phyloP scores from a whole-genome alignment of 2,888 invertebrate genomes.

The Andrena bucephala region DNA sequence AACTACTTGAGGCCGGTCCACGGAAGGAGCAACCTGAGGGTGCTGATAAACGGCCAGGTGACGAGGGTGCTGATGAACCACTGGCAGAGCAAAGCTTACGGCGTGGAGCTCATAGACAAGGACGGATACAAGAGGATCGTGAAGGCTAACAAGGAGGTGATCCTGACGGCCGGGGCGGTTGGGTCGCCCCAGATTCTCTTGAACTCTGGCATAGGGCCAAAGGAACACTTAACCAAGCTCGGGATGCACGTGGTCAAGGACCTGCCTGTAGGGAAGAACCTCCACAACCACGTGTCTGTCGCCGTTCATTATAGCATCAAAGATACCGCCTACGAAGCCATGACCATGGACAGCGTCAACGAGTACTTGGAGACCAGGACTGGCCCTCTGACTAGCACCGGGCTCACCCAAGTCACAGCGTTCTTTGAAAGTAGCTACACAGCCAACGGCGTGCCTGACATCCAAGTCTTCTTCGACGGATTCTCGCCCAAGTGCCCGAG shows the following conservation, averaged over 20 bases:
- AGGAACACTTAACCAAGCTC: slow-evolving; percentile 82
- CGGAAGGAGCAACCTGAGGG: slow-evolving; percentile 84
- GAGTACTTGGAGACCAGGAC: slow-evolving; percentile 80
- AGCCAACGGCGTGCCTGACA: slow-evolving; percentile 81
- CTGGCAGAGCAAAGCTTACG: slow-evolving; percentile 86
- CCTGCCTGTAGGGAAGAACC: slow-evolving; percentile 81
- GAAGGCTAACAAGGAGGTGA: slow-evolving; percentile 85
- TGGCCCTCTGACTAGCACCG: slow-evolving; percentile 84
- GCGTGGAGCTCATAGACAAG: slow-evolving; percentile 85
- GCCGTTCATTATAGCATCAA: slow-evolving; percentile 78
- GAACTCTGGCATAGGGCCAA: slow-evolving; percentile 86
- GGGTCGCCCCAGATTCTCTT: slow-evolving; percentile 86
- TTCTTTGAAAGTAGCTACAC: slow-evolving; percentile 83
- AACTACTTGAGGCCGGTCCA: slow-evolving; percentile 85
- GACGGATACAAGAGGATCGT: slow-evolving; percentile 82
- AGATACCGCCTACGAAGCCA: slow-evolving; percentile 76
- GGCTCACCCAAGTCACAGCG: slow-evolving; percentile 84
- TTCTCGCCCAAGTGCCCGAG: slow-evolving; percentile 81
- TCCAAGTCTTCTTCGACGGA: slow-evolving; percentile 85
- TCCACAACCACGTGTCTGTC: slow-evolving; percentile 83
- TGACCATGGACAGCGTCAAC: slow-evolving; percentile 79
- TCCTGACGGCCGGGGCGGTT: slow-evolving; percentile 86
- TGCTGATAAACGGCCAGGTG: slow-evolving; percentile 85
- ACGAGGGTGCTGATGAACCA: slow-evolving; percentile 81
- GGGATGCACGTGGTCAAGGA: slow-evolving; percentile 77